A percentile compares a stretch with the other conserved stretches of the same genome.
phyloP scores from a whole-genome alignment of 1,140 invertebrate genomes.

The Trichonephila clavipes region DNA sequence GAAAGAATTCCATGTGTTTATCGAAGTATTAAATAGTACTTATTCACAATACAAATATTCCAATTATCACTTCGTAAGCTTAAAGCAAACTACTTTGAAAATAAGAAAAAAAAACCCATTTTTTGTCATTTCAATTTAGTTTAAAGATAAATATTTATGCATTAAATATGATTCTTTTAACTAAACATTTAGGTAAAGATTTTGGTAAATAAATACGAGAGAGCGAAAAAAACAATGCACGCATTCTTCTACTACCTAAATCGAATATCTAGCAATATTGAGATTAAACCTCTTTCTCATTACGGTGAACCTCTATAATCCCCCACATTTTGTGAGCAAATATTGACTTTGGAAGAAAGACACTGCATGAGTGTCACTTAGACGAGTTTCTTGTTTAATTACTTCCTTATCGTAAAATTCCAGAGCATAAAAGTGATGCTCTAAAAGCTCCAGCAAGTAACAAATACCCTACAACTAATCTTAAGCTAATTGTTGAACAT shows the following conservation, averaged over 20 bases:
- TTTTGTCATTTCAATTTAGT: neutral
- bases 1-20: too few species aligned
- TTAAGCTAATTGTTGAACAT: conserved; percentile 42
- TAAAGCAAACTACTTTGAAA: too few species aligned
- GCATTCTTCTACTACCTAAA: neutral
- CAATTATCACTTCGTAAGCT: too few species aligned
- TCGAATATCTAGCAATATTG: neutral
- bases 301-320: neutral
- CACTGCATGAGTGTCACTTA: neutral
- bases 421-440: conserved; percentile 46
- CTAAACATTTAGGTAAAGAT: neutral
- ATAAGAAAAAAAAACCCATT: neutral
- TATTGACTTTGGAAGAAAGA: conserved; percentile 48
- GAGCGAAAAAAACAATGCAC: neutral
- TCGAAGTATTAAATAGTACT: too few species aligned
- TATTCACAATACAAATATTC: too few species aligned
- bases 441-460: conserved; percentile 26
- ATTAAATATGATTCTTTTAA: neutral
- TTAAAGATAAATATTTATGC: neutral
- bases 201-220: neutral
- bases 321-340: conserved; percentile 35
- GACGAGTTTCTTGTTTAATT: conserved; percentile 57
- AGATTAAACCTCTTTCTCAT: conserved; percentile 19
- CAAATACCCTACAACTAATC: conserved; percentile 26
- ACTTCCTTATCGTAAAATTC: conserved; percentile 62